Percentiles rank a stretch among this genome's conserved stretches.
phyloP scores from a whole-genome alignment of 2,113 vertebrate genomes.

The Hiodon tergisus region DNA sequence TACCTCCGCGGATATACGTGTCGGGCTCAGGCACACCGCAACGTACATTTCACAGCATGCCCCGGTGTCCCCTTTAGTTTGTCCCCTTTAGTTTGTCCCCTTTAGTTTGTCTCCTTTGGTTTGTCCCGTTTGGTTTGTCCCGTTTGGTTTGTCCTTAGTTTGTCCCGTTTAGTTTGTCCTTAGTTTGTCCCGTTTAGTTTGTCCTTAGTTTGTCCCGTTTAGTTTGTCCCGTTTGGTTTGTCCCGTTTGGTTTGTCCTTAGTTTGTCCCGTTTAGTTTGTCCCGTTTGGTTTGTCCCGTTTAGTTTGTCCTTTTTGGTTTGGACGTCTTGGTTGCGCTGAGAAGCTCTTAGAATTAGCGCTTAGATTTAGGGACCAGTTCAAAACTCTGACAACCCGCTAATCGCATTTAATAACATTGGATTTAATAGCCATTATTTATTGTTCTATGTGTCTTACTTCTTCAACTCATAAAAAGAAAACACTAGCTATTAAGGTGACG shows the following conservation, averaged over 20 bases:
- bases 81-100: background rate
- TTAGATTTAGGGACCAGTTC: too few species aligned
- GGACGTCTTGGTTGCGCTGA: too few species aligned
- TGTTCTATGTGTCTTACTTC: too few species aligned
- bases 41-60: slow-evolving; percentile 47
- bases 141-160: background rate
- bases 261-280: background rate
- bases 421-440: too few species aligned
- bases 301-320: background rate
- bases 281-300: background rate
- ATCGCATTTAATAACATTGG: too few species aligned
- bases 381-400: too few species aligned
- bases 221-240: background rate
- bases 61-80: background rate
- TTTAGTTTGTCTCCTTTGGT: background rate
- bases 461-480: too few species aligned
- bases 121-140: background rate
- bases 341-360: too few species aligned
- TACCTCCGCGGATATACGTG: slow-evolving; percentile 58
- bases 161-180: background rate
- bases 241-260: background rate
- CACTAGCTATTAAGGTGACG: too few species aligned
- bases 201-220: background rate
- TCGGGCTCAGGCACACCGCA: slow-evolving; percentile 58
- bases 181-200: background rate